A percentile compares a stretch with the other conserved stretches of the same genome.
phyloP scores from a whole-genome alignment of 2,888 invertebrate species.

The Glyphotaelius pellucidus region DNA sequence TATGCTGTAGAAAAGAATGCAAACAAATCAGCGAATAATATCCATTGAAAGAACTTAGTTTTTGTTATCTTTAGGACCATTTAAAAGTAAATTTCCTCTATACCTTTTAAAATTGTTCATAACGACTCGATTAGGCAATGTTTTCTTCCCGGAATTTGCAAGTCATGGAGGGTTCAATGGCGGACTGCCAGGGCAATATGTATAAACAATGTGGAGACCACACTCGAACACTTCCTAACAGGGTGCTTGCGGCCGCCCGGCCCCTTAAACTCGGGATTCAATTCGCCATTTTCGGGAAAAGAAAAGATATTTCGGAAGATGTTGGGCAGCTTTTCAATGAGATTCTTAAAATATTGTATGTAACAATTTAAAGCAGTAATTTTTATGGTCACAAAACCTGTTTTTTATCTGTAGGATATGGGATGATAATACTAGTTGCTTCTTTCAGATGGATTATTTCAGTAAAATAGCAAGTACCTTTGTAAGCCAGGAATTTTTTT shows the following conservation, averaged over 20 bases:
- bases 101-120: background rate
- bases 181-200: background rate
- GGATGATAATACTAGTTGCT: background rate
- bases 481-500: no score
- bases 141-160: background rate
- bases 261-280: background rate
- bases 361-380: background rate
- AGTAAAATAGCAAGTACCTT: background rate
- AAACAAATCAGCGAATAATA: no score
- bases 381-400: background rate
- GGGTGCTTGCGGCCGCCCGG: background rate
- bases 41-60: background rate
- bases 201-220: background rate
- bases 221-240: background rate
- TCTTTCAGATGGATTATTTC: background rate
- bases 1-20: no score
- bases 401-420: background rate
- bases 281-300: background rate
- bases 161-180: background rate
- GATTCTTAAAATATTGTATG: background rate
- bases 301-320: background rate
- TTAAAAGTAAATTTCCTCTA: background rate
- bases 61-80: background rate
- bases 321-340: background rate
- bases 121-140: background rate